A percentile compares a stretch with the other conserved stretches of the same genome.
Evolutionary conservation across 1,140 invertebrate species (phyloP).

Genomic region (Goniozus legneri): DNA sequence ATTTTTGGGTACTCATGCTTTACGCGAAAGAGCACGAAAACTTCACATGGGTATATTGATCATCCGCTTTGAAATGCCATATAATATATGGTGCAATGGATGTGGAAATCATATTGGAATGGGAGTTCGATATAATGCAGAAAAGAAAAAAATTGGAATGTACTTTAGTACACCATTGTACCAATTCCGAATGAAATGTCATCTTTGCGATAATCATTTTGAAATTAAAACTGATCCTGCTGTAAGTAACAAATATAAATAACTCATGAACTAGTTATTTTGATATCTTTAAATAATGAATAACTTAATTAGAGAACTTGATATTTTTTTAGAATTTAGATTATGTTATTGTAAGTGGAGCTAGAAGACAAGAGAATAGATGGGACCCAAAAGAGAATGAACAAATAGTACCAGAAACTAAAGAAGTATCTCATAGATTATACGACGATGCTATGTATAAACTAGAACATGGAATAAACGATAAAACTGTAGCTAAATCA

Average conservation of each 20-base stretch:
- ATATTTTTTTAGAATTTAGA: conserved; percentile 83
- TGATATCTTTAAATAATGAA: neutral
- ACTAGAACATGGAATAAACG: conserved; percentile 85
- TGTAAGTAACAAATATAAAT: conserved; percentile 57
- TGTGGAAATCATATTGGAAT: conserved; percentile 98
- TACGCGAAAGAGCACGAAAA: conserved; percentile 92
- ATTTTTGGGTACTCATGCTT: conserved; percentile 90
- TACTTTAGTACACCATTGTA: conserved; percentile 98
- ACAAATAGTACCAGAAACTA: conserved; percentile 87
- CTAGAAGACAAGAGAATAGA: conserved; percentile 92
- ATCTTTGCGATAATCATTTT: conserved; percentile 97
- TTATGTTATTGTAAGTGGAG: conserved; percentile 93
- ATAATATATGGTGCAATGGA: conserved; percentile 98
- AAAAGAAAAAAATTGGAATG: conserved; percentile 98
- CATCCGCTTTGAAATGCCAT: conserved; percentile 99
- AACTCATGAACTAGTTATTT: neutral
- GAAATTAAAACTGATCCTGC: conserved; percentile 98
- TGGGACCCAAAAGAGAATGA: conserved; percentile 98
- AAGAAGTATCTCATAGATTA: conserved; percentile 80
- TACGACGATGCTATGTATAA: conserved; percentile 96
- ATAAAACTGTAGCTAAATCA: conserved; percentile 69
- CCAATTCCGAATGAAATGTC: conserved; percentile 99
- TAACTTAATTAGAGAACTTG: neutral
- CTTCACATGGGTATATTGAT: conserved; percentile 94
- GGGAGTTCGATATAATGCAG: conserved; percentile 98